These are phyloP conservation scores for Eretmocerus hayati DNA, from an alignment of 2,888 invertebrate species.

Conservation along the genomic window DNA sequence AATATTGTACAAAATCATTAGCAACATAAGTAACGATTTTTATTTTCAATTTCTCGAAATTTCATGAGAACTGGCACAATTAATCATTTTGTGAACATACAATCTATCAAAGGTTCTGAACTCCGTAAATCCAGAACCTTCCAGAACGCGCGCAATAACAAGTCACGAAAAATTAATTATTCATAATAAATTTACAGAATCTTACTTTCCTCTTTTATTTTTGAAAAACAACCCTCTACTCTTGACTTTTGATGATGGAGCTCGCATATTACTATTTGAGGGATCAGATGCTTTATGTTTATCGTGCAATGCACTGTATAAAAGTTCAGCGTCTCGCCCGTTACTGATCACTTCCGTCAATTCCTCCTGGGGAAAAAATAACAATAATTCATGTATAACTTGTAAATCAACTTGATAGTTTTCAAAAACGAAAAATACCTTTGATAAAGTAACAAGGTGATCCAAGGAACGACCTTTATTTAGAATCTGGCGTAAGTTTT, in stretches of 20 bases:
- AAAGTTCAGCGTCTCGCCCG: conserved; percentile 58
- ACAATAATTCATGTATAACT: conserved; percentile 26
- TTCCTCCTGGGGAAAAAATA: no score
- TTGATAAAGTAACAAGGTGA: conserved; percentile 53
- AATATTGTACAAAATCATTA: no score
- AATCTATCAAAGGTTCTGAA: no score
- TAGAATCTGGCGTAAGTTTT: conserved; percentile 73
- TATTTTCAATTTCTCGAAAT: no score
- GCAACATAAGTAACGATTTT: no score
- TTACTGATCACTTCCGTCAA: conserved; percentile 67
- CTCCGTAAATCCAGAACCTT: no score
- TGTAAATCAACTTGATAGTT: conserved; percentile 10
- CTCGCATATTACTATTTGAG: not conserved
- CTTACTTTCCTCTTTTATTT: conserved; percentile 14
- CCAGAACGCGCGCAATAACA: no score
- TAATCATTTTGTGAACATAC: no score
- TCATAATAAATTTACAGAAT: no score
- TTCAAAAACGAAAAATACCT: conserved; percentile 45
- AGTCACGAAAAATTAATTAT: no score
- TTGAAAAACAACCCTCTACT: conserved; percentile 35
- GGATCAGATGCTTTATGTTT: conserved; percentile 44
- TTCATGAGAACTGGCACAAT: no score
- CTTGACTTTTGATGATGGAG: conserved; percentile 32
- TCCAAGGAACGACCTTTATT: conserved; percentile 65
- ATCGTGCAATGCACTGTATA: conserved; percentile 66